Evolutionary conservation across 2,113 vertebrate species (phyloP), one percentile per base, ranked within the genome.

Genomic region (Callospermophilus lateralis): DNA sequence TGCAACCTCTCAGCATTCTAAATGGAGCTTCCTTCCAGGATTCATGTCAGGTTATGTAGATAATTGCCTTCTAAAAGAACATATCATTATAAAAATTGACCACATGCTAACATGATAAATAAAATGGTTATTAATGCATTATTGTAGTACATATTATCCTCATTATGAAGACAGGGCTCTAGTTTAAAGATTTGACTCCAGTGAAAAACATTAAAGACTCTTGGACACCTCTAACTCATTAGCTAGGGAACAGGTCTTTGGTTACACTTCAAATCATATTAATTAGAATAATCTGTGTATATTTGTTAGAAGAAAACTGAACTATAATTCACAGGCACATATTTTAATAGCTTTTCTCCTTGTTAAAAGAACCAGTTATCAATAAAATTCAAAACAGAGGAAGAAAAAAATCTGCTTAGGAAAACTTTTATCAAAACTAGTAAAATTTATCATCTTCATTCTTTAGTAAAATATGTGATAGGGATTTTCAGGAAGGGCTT

Each of bases 271-370:
- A 73, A 53, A 73, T 84, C 1, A 73, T 0, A 34, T 67, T 39
- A 91, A 61, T 89, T 91, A 26, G 6, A 77, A 78, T 85, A 30
- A 84, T 77, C 58, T 86, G 37, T 96, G 8, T 19, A 58, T 84
- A 81, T 79, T 61, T 86, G 19, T 76, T 61, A 80, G 39, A 93
- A 91, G 63, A 93, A 92, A 92, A 74, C 30, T 92, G 34, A 90
- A 67, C 19, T 9, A 34, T 51, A 65, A 78, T 78, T 83, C 39
- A 94, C 77, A 90, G 6, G 74, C 63, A 93, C 5, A 39, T 53
- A 53, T 84, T 86, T 89, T 96, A 96, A 93, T 92, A 63, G 39
- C 24, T 85, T 95, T 67, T 15, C 1, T 87, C 4, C 17, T 85
- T 73, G 10, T 76, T 88, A 24, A 94, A 76, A 91, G 19, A 53